Conservation (phyloP, 53 echinoderm and acorn worm genomes). For the Arbacia lixula region DNA sequence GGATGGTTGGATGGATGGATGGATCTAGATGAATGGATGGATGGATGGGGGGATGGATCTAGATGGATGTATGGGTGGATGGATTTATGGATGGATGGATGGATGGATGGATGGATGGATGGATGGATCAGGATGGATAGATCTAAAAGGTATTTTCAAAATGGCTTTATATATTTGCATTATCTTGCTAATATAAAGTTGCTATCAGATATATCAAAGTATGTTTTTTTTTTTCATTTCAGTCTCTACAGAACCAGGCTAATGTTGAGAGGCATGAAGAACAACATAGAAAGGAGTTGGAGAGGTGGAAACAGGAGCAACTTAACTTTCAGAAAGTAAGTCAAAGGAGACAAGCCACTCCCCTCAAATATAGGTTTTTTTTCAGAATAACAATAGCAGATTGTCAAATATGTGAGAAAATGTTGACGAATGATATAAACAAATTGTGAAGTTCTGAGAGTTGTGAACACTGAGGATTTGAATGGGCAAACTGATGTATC, state of each 20-base stretch:
- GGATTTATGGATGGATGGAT: neutral
- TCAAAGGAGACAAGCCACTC: neutral
- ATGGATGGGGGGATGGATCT: neutral
- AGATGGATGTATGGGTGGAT: neutral
- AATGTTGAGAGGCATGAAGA: constrained; percentile 70
- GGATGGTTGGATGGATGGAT: neutral
- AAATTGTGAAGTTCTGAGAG: too few relatives aligned
- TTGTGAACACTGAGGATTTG: too few relatives aligned
- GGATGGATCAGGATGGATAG: neutral
- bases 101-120: neutral
- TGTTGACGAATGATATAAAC: too few relatives aligned
- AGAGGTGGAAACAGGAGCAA: constrained; percentile 88
- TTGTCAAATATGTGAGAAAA: too few relatives aligned
- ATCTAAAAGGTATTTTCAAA: too few relatives aligned
- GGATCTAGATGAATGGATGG: neutral
- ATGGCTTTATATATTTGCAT: too few relatives aligned
- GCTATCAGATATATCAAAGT: too few relatives aligned
- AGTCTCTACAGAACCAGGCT: constrained; percentile 37
- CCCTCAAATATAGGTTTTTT: too few relatives aligned
- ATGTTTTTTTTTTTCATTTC: neutral
- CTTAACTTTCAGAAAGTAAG: constrained; percentile 64
- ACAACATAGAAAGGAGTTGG: constrained; percentile 76
- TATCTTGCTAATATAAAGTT: too few relatives aligned
- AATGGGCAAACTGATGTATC: too few relatives aligned
- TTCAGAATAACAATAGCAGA: too few relatives aligned